Evolutionary conservation across 2,113 vertebrate species (phyloP).

Genomic region (Pardalotus punctatus): DNA sequence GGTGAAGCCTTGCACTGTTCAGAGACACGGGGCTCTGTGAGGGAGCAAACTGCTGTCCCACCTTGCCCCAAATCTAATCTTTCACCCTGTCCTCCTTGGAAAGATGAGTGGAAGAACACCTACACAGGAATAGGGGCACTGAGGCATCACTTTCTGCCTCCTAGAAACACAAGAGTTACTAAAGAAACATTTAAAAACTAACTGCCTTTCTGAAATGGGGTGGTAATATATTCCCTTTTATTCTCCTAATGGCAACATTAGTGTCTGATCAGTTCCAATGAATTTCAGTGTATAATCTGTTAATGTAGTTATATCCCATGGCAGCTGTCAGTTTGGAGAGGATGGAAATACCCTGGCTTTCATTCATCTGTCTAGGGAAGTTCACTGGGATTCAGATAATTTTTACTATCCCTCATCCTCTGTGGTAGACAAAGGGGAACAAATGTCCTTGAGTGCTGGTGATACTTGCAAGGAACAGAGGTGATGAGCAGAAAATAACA

Average conservation of each 20-base stretch:
- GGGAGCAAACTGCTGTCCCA: neutral
- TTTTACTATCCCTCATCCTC: neutral
- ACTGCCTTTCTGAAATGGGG: neutral
- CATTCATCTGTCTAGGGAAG: neutral
- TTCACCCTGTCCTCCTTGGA: neutral
- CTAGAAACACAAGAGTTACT: neutral
- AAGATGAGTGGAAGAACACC: neutral
- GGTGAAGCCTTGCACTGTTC: neutral
- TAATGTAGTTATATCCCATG: neutral
- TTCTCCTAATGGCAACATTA: neutral
- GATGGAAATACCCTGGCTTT: neutral
- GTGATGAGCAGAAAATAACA: neutral
- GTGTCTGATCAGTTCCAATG: neutral
- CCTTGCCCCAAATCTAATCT: neutral
- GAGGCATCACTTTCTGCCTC: neutral
- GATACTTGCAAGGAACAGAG: conserved; percentile 15
- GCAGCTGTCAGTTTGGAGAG: neutral
- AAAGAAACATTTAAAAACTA: neutral
- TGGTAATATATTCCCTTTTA: neutral
- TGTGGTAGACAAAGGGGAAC: neutral
- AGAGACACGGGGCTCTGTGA: neutral
- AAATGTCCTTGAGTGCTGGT: conserved; percentile 22
- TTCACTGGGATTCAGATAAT: neutral
- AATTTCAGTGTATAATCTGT: neutral
- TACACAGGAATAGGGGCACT: neutral